phyloP scores from a whole-genome alignment of 2,888 invertebrate species.

The Harpalus rufipes region DNA sequence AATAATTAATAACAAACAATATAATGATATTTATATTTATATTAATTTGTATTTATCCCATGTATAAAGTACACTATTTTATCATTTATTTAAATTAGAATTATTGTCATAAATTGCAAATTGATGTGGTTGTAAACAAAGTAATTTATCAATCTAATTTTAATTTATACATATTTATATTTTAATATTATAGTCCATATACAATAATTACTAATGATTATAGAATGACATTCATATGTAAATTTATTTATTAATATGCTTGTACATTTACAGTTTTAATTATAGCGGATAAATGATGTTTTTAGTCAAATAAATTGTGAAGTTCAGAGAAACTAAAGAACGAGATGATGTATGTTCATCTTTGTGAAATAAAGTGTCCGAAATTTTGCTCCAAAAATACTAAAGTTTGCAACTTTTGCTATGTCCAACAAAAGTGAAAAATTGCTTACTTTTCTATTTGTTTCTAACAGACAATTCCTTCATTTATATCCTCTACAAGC shows the following conservation, averaged over 20 bases:
- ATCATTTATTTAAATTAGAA: background rate
- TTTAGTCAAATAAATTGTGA: background rate
- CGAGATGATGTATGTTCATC: conserved; percentile 33
- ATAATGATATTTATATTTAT: background rate
- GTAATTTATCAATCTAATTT: background rate
- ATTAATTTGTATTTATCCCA: background rate
- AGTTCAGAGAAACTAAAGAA: background rate
- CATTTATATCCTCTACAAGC: conserved; percentile 38
- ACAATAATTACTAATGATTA: background rate
- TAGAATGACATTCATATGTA: no score
- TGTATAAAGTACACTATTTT: background rate
- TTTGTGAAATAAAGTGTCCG: conserved; percentile 41
- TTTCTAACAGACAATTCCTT: conserved; percentile 36
- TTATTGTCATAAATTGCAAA: background rate
- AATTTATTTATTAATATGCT: background rate
- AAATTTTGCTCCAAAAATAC: conserved; percentile 35
- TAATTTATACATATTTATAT: no score
- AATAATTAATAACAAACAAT: background rate
- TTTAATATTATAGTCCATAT: conserved; percentile 2
- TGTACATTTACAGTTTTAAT: background rate
- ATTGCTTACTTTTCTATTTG: conserved; percentile 45
- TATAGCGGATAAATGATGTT: background rate
- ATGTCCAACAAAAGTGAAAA: conserved; percentile 48
- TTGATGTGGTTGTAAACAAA: background rate
- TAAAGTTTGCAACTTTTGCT: conserved; percentile 39